Evolutionary conservation across 2,797 vertebrate genomes (phyloP).

Genomic region (Florisuga fusca): DNA sequence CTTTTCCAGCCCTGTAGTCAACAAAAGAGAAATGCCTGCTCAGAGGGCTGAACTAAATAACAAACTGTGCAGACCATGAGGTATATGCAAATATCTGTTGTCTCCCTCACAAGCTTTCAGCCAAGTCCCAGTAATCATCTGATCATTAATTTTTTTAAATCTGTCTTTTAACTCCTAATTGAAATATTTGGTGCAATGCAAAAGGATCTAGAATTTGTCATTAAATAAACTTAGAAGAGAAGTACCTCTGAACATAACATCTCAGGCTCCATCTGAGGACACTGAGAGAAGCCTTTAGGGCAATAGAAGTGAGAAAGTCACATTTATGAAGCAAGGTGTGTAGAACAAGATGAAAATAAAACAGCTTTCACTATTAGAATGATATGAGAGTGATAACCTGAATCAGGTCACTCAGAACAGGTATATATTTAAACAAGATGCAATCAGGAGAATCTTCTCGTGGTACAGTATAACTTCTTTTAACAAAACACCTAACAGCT

Average conservation of each 20-base stretch:
- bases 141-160: background rate
- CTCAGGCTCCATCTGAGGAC: background rate
- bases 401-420: background rate
- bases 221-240: background rate
- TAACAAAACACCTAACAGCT: background rate
- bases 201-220: background rate
- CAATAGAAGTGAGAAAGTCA: background rate
- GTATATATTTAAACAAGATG: background rate
- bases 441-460: background rate
- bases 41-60: background rate
- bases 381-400: background rate
- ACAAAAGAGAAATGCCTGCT: background rate
- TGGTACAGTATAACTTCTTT: background rate
- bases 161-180: background rate
- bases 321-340: background rate
- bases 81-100: background rate
- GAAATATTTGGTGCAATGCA: background rate
- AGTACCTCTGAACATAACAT: background rate
- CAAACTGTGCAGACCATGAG: background rate
- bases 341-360: background rate
- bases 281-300: background rate
- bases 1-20: background rate
- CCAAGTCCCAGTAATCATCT: background rate
- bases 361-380: background rate
- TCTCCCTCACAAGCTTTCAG: background rate